Conservation (phyloP, 2,888 invertebrate species). For the Cosmia trapezina region DNA sequence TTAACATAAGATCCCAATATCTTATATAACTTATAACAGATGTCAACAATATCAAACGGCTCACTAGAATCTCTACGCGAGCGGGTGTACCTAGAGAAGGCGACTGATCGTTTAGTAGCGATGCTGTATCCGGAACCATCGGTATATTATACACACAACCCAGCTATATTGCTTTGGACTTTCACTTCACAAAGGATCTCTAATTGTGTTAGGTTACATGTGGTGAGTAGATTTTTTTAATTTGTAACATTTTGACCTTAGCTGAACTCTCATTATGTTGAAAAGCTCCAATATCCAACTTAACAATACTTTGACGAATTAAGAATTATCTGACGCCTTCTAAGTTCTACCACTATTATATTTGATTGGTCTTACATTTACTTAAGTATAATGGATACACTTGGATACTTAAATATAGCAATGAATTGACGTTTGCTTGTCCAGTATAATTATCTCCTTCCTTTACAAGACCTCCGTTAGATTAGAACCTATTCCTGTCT, state of each 20-base stretch:
- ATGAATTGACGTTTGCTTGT: conserved; percentile 18
- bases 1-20: background rate
- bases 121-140: conserved; percentile 81
- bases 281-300: background rate
- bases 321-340: background rate
- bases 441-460: conserved; percentile 32
- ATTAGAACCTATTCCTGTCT: conserved; percentile 27
- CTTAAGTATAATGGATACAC: background rate
- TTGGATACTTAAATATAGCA: conserved; percentile 13
- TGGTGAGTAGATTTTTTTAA: conserved; percentile 78
- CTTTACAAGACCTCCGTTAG: conserved; percentile 16
- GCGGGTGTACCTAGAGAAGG: conserved; percentile 82
- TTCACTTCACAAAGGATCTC: conserved; percentile 83
- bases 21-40: conserved; percentile 69
- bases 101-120: conserved; percentile 77
- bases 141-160: conserved; percentile 83
- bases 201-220: conserved; percentile 74
- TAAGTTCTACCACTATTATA: background rate
- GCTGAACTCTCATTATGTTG: background rate
- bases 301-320: background rate
- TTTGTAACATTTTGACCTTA: background rate
- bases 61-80: conserved; percentile 79
- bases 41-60: conserved; percentile 84
- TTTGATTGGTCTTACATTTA: background rate
- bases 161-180: conserved; percentile 83